A percentile compares a stretch with the other conserved stretches of the same genome.
Conservation (phyloP, 2,888 invertebrate genomes). For the Diploptera punctata region DNA sequence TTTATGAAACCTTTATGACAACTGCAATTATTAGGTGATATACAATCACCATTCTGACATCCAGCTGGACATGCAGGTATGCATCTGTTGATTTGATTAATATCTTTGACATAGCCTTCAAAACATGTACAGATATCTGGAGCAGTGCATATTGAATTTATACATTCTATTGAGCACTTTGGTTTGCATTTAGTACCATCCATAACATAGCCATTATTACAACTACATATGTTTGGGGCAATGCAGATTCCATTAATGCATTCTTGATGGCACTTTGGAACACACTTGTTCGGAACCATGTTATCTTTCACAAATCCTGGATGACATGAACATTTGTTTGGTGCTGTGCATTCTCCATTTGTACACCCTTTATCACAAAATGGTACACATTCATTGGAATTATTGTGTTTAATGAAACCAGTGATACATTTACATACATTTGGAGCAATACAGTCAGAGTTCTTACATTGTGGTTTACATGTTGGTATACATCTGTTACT, state of each 20-base stretch:
- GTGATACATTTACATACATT: not conserved
- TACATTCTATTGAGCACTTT: not conserved
- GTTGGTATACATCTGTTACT: not conserved
- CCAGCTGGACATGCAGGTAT: conserved; percentile 43
- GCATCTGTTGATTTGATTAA: conserved; percentile 30
- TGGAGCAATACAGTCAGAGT: not conserved
- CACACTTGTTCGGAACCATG: conserved; percentile 7
- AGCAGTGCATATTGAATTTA: not conserved
- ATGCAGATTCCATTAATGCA: conserved; percentile 18
- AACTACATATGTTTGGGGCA: not conserved
- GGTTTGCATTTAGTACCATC: not conserved
- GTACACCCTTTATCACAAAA: conserved; percentile 41
- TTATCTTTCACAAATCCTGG: not conserved
- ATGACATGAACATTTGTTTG: conserved; percentile 20
- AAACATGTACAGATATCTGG: not conserved
- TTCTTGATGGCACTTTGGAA: conserved; percentile 14
- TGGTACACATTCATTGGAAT: conserved; percentile 39
- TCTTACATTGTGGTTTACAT: no score
- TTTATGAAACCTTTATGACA: not conserved
- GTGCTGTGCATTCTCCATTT: conserved; percentile 2
- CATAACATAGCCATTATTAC: not conserved
- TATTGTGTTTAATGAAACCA: not conserved
- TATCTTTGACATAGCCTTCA: not conserved
- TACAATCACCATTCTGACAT: conserved; percentile 12
- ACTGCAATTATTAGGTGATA: conserved; percentile 20